Base-by-base conservation (phyloP, 1,140 invertebrate species). In the Pseudomyrmex concolor region DNA sequence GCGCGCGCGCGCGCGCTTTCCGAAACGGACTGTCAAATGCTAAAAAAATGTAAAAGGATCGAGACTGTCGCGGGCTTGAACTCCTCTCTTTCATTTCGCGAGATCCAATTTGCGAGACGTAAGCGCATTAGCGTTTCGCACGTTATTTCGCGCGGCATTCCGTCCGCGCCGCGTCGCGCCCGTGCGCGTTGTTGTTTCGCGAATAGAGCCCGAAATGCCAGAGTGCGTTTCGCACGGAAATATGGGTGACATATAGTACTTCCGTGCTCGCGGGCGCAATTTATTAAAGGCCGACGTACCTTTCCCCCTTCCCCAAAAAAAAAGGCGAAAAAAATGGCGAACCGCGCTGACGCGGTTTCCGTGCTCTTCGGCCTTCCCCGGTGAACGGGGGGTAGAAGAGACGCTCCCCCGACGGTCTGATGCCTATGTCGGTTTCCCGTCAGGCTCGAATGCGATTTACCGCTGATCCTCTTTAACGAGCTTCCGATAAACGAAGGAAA, bases 401-500 rank as follows among this genome's bases (percentile, higher is more conserved):
- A 34, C 34, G 34, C 34, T 34, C 34, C 5, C 19, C 22, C 66
- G 45, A 12, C 19, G 25, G 66, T 74, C 85, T 68, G 54, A 59
- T 64, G 19, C 50, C 62, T 59, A 64, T 70, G 76, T 80, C 76
- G 54, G 34, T 70, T 55, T 57, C 64, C 67, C 60, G 55, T 62
- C 83, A 68, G 66, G 17, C 85, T 17, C 74, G 82, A 80, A 88
- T 81, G 83, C 86, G 86, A 88, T 87, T 88, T 88, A 84, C 67
- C 83, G 71, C 54, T 87, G 86, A 88, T 88, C 86, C 86, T 78
- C 70, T 81, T 82, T 88, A 88, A 88, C 86, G 86, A 88, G 86
- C 86, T 88, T 85, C 86, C 86, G 86, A 87, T 88, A 88, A 88
- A 88, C 63, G 86, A 87, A 88, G 83, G 86, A 87, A 87, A 88